Conservation (phyloP, 2,888 invertebrate species). For the Apodemia zela region DNA sequence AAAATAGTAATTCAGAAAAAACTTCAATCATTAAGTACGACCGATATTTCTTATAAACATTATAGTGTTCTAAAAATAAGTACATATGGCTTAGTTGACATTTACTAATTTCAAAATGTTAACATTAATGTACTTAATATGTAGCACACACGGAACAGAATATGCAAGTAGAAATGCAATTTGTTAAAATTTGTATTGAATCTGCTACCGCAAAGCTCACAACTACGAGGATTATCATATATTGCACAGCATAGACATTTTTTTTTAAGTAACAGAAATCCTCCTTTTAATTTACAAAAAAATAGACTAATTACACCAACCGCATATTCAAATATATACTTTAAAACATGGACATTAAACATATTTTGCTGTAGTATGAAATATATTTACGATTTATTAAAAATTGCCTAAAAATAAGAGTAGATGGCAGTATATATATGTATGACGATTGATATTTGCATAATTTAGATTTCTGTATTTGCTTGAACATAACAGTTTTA, state of each 20-base stretch:
- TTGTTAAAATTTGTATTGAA: background rate
- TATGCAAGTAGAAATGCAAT: background rate
- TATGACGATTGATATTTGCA: background rate
- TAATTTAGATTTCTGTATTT: background rate
- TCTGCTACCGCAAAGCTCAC: too few relatives aligned
- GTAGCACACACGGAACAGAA: background rate
- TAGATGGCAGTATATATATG: background rate
- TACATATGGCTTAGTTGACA: constrained; percentile 36
- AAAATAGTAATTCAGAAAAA: constrained; percentile 52
- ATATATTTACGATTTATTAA: too few relatives aligned
- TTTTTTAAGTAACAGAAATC: too few relatives aligned
- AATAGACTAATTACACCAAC: too few relatives aligned
- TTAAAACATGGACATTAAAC: too few relatives aligned
- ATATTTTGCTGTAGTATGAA: too few relatives aligned
- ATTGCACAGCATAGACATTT: too few relatives aligned
- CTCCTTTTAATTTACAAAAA: too few relatives aligned
- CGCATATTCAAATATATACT: too few relatives aligned
- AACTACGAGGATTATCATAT: too few relatives aligned
- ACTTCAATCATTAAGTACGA: constrained; percentile 65
- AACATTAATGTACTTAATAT: constrained; percentile 12
- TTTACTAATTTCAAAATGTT: constrained; percentile 5
- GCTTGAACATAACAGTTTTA: too few relatives aligned
- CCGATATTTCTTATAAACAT: constrained; percentile 35
- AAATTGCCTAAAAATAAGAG: too few relatives aligned
- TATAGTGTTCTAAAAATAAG: constrained; percentile 40